Conservation (phyloP, 1,140 invertebrate species). For the Vanessa atalanta region DNA sequence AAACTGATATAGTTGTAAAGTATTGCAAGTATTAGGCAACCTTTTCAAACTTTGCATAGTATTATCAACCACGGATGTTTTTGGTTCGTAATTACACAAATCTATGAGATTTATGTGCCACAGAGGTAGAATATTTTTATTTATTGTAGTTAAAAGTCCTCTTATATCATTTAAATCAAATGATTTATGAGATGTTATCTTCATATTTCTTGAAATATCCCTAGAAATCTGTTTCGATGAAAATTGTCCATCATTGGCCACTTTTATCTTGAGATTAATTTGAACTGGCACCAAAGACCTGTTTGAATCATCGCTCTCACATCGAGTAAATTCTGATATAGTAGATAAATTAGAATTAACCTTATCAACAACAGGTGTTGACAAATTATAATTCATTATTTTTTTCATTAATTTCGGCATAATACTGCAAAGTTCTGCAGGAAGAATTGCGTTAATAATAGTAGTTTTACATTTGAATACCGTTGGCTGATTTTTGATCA, state of each 20-base stretch:
- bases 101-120: not conserved
- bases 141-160: not conserved
- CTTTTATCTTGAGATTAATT: not conserved
- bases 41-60: not conserved
- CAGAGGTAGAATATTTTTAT: not conserved
- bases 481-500: constrained; percentile 49
- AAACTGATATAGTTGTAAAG: constrained; percentile 8
- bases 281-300: constrained; percentile 3
- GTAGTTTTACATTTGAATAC: constrained; percentile 62
- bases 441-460: constrained; percentile 60
- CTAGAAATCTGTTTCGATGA: not conserved
- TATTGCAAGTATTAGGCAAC: constrained; percentile 6
- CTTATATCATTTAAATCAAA: not conserved
- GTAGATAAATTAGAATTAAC: constrained; percentile 39
- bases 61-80: not conserved
- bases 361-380: constrained; percentile 30
- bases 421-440: constrained; percentile 66
- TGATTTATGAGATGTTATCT: not conserved
- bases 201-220: not conserved
- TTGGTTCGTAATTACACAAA: not conserved
- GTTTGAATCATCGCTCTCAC: constrained; percentile 13
- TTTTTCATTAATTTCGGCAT: constrained; percentile 57
- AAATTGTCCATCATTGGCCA: not conserved
- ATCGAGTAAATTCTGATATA: constrained; percentile 43
- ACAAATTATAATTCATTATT: constrained; percentile 42